Evolutionary conservation across 2,113 vertebrate genomes (phyloP).

Genomic region (Turdus rufiventris): DNA sequence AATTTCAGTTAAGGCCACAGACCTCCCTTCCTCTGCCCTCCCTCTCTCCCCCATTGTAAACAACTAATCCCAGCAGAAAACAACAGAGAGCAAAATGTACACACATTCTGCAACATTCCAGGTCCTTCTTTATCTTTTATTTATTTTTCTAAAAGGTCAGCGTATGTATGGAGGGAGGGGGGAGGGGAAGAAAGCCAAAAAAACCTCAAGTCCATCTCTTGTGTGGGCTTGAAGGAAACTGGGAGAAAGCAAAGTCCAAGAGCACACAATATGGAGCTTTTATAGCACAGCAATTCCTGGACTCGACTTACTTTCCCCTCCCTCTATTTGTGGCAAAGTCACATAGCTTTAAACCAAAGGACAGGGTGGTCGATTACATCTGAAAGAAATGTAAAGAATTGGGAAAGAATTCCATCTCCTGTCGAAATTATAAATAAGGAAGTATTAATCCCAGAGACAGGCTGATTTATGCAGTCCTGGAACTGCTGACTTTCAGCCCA

Average conservation of each 20-base stretch:
- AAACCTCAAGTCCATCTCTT: conserved; percentile 67
- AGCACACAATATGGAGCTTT: conserved; percentile 68
- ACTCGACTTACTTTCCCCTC: conserved; percentile 34
- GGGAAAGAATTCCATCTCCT: conserved; percentile 68
- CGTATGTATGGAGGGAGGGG: conserved; percentile 40
- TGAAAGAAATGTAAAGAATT: conserved; percentile 65
- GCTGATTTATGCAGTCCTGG: conserved; percentile 62
- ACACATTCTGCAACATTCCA: conserved; percentile 86
- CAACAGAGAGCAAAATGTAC: conserved; percentile 86
- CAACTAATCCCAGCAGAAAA: conserved; percentile 89
- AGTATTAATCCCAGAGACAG: conserved; percentile 63
- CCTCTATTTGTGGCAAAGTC: conserved; percentile 66
- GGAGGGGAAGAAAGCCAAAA: conserved; percentile 60
- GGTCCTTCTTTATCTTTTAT: conserved; percentile 86
- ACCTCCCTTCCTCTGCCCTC: conserved; percentile 76
- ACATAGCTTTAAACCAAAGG: conserved; percentile 68
- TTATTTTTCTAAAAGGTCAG: conserved; percentile 82
- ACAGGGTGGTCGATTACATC: conserved; percentile 62
- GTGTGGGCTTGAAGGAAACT: conserved; percentile 64
- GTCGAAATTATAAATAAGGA: conserved; percentile 63
- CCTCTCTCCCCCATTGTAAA: conserved; percentile 84
- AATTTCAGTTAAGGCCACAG: conserved; percentile 88
- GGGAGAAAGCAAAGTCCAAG: conserved; percentile 66
- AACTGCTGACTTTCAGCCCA: conserved; percentile 62
- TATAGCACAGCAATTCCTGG: conserved; percentile 58